These are phyloP conservation scores for Heliothis peltigera DNA, from an alignment of 2,888 invertebrate genomes.

Conservation along the genomic window DNA sequence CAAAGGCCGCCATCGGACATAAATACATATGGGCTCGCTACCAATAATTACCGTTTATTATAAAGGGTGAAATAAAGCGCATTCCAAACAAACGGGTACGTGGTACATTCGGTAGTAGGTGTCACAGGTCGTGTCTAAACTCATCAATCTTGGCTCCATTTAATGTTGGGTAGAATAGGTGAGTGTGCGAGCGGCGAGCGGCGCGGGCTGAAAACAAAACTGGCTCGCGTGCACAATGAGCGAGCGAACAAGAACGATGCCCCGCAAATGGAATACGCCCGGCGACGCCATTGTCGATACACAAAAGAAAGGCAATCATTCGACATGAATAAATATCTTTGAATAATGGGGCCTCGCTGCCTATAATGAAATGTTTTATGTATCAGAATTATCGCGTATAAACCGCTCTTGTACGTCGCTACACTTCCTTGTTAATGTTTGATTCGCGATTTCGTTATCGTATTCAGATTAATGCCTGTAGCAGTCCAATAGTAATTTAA, in stretches of 20 bases:
- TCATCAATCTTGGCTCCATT: constrained; percentile 88
- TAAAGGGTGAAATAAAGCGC: constrained; percentile 85
- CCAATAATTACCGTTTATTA: constrained; percentile 85
- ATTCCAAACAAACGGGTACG: constrained; percentile 78
- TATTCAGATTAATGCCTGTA: constrained; percentile 58
- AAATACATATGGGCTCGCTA: constrained; percentile 73
- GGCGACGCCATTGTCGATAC: constrained; percentile 85
- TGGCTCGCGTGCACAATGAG: constrained; percentile 84
- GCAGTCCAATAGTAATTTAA: constrained; percentile 6
- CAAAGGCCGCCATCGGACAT: constrained; percentile 77
- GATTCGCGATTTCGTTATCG: constrained; percentile 63
- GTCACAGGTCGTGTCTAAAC: constrained; percentile 88
- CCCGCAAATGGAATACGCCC: constrained; percentile 86
- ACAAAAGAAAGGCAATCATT: constrained; percentile 90
- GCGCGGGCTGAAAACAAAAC: constrained; percentile 79
- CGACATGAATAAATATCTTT: constrained; percentile 90
- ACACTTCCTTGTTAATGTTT: constrained; percentile 74
- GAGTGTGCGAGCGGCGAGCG: constrained; percentile 55
- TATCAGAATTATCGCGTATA: constrained; percentile 85
- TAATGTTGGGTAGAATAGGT: constrained; percentile 81
- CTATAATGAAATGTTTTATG: constrained; percentile 89
- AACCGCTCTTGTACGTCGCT: constrained; percentile 79
- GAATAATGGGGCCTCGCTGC: constrained; percentile 85
- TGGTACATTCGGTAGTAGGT: constrained; percentile 87
- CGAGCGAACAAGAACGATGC: constrained; percentile 73